A percentile compares a stretch with the other conserved stretches of the same genome.
phyloP scores from a whole-genome alignment of 2,113 vertebrate species.

The Prietella phreatophila region DNA sequence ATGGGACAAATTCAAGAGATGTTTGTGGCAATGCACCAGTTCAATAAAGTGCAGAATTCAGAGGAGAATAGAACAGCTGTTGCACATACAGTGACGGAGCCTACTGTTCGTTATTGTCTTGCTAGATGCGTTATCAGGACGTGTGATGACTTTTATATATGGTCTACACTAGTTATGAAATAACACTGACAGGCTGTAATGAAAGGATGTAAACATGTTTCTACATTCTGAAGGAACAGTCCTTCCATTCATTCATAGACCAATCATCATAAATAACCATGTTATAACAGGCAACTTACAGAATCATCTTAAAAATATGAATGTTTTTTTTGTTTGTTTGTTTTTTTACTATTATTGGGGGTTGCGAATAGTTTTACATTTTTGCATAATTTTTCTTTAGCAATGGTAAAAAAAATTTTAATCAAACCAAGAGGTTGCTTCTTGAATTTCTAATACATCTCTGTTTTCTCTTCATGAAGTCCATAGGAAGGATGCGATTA shows the following conservation, averaged over 20 bases:
- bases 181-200: neutral
- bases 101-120: neutral
- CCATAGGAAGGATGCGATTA: neutral
- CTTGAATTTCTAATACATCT: neutral
- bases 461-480: neutral
- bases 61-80: neutral
- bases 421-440: neutral
- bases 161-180: neutral
- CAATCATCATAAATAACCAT: neutral
- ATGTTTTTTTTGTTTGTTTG: too few relatives aligned
- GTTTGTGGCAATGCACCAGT: too few relatives aligned
- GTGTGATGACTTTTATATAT: neutral
- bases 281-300: neutral
- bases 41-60: neutral
- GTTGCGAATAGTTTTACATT: neutral
- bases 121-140: neutral
- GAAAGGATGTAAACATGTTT: neutral
- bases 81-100: neutral
- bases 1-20: too few relatives aligned
- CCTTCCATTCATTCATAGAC: neutral
- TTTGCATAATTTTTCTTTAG: neutral
- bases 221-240: neutral
- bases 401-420: neutral
- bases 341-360: neutral
- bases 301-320: neutral